These are phyloP conservation scores for Cisticola juncidis DNA, from an alignment of 2,113 vertebrate genomes.

Conservation along the genomic window DNA sequence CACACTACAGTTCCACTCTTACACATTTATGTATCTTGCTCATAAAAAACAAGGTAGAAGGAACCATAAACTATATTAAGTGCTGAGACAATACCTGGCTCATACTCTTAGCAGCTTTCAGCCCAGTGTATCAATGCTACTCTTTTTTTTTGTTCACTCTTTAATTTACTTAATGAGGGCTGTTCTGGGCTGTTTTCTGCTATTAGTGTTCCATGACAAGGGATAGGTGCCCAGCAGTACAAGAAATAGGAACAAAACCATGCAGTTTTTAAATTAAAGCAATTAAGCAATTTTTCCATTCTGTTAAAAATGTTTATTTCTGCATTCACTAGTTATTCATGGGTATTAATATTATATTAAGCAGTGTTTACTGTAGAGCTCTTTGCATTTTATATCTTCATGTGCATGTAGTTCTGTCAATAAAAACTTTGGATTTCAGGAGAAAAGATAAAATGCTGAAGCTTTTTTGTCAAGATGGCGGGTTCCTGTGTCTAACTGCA, in stretches of 20 bases:
- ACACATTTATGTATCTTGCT: not conserved
- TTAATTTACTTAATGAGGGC: not conserved
- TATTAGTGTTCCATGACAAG: not conserved
- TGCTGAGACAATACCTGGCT: not conserved
- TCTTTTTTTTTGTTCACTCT: not conserved
- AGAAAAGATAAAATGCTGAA: not conserved
- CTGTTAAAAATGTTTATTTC: not conserved
- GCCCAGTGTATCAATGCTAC: not conserved
- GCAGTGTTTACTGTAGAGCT: not conserved
- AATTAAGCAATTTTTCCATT: not conserved
- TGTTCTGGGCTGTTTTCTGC: not conserved
- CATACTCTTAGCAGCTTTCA: not conserved
- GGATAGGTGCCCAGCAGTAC: not conserved
- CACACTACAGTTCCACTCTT: not conserved
- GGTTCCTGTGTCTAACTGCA: not conserved
- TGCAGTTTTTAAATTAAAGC: not conserved
- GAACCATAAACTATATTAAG: not conserved
- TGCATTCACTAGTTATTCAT: not conserved
- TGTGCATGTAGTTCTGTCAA: not conserved
- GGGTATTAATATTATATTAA: slow-evolving; percentile 24
- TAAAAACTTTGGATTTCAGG: not conserved
- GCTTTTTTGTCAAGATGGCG: not conserved
- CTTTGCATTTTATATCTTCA: not conserved
- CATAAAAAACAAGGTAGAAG: not conserved
- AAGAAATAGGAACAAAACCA: not conserved